phyloP scores from a whole-genome alignment of 2,888 invertebrate species.

The Hoplodrina blanda region DNA sequence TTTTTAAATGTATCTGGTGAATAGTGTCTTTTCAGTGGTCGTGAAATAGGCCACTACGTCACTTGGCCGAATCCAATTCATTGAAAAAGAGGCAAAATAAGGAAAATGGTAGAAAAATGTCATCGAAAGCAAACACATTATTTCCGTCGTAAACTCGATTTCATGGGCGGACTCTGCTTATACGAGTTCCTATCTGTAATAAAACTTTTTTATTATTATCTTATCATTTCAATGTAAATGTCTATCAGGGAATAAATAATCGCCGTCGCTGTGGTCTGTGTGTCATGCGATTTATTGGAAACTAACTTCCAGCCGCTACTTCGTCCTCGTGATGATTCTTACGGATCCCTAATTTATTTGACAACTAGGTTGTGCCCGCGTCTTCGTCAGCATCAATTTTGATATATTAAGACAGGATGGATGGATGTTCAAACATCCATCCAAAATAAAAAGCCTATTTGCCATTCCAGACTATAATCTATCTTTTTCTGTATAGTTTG shows the following conservation, averaged over 20 bases:
- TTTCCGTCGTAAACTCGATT: constrained; percentile 34
- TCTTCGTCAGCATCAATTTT: too few relatives aligned
- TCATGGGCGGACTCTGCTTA: constrained; percentile 28
- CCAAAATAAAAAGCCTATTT: too few relatives aligned
- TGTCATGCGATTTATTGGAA: background rate
- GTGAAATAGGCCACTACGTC: too few relatives aligned
- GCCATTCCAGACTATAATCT: too few relatives aligned
- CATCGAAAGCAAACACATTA: constrained; percentile 46
- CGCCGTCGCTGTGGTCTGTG: background rate
- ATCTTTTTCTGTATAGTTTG: too few relatives aligned
- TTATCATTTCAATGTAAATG: constrained; percentile 54
- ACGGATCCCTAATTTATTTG: too few relatives aligned
- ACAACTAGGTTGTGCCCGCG: too few relatives aligned
- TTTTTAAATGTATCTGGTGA: too few relatives aligned
- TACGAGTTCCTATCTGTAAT: constrained; percentile 18
- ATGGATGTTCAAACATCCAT: too few relatives aligned
- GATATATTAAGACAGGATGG: too few relatives aligned
- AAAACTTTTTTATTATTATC: constrained; percentile 54
- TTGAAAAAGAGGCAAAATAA: constrained; percentile 17
- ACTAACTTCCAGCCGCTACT: background rate
- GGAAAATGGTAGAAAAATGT: constrained; percentile 15
- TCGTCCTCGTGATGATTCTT: background rate
- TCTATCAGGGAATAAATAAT: background rate
- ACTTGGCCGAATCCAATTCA: background rate
- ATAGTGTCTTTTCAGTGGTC: too few relatives aligned